phyloP scores from a whole-genome alignment of 2,888 invertebrate genomes.

The Axea sp. region DNA sequence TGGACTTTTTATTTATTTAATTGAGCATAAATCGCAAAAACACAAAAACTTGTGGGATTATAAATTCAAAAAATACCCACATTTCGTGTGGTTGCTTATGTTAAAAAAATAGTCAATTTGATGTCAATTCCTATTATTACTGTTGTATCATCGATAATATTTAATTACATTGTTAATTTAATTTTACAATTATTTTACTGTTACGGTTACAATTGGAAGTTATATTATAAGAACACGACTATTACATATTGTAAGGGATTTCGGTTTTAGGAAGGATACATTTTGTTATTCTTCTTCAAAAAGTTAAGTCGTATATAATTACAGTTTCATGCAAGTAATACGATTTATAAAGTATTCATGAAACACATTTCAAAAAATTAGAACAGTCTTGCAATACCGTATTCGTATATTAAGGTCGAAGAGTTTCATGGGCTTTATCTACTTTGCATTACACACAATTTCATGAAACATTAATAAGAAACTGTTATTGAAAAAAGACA shows the following conservation, averaged over 20 bases:
- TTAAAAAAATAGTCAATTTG: constrained; percentile 74
- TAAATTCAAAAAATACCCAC: constrained; percentile 40
- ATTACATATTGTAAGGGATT: no score
- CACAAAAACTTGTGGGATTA: constrained; percentile 39
- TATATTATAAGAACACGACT: neutral
- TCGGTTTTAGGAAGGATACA: no score
- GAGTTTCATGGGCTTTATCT: constrained; percentile 9
- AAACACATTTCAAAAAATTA: neutral
- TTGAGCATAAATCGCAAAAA: constrained; percentile 67
- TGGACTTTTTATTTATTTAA: constrained; percentile 63
- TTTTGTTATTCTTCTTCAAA: no score
- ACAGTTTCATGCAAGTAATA: no score
- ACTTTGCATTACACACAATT: constrained; percentile 27
- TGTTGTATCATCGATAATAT: constrained; percentile 23
- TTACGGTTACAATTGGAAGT: constrained; percentile 39
- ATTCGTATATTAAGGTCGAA: constrained; percentile 2
- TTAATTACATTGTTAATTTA: constrained; percentile 49
- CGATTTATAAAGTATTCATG: no score
- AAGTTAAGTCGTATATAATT: no score
- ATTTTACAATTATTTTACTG: constrained; percentile 17
- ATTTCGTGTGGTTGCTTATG: constrained; percentile 10
- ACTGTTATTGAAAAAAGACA: constrained; percentile 27
- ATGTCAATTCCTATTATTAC: constrained; percentile 69
- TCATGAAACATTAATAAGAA: constrained; percentile 37
- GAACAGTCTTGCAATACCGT: neutral